Percentiles rank a stretch among this genome's conserved stretches.
Evolutionary conservation across 1,140 invertebrate species (phyloP).

Genomic region (Drosophila athabasca): DNA sequence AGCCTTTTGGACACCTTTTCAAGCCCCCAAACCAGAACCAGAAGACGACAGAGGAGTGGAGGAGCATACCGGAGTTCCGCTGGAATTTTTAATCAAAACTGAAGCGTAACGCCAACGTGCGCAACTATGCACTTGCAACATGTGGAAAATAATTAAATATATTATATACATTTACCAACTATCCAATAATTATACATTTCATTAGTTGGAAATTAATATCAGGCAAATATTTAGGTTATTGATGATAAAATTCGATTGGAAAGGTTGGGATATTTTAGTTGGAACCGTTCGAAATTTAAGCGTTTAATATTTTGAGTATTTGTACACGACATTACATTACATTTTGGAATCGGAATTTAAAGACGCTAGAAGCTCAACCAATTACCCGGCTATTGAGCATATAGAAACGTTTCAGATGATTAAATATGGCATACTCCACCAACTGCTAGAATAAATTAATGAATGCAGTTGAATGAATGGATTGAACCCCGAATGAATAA

Average conservation of each 20-base stretch:
- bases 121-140: conserved; percentile 55
- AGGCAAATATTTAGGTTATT: conserved; percentile 32
- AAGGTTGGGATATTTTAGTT: neutral
- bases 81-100: conserved; percentile 76
- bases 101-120: conserved; percentile 39
- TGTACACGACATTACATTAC: no score
- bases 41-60: no score
- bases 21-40: neutral
- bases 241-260: neutral
- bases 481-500: no score
- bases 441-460: no score
- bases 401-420: no score
- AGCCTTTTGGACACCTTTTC: conserved; percentile 39
- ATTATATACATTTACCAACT: conserved; percentile 36
- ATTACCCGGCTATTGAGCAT: no score
- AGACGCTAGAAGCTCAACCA: no score
- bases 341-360: no score
- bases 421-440: no score
- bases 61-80: conserved; percentile 14
- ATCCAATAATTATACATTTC: conserved; percentile 32
- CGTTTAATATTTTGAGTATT: no score
- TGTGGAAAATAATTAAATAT: conserved; percentile 9
- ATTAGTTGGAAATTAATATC: conserved; percentile 5
- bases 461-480: no score
- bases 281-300: neutral